These are phyloP conservation scores for Heliconius erato DNA, from an alignment of 2,888 invertebrate genomes.

Conservation along the genomic window DNA sequence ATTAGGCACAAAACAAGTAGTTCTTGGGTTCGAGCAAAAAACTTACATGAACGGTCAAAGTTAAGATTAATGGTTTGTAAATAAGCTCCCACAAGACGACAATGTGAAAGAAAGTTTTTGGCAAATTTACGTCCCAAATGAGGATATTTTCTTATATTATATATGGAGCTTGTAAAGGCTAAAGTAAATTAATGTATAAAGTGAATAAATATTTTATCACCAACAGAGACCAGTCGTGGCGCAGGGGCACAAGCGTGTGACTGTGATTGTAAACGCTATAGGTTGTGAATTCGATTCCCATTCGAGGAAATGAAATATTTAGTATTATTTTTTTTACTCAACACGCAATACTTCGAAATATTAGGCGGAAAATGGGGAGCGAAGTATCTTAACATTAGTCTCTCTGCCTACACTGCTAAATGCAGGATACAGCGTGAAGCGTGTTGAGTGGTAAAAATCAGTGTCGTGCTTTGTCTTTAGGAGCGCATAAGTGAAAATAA, in stretches of 20 bases:
- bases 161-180: neutral
- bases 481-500: no score
- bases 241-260: no score
- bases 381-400: neutral
- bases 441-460: no score
- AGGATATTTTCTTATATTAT: slow-evolving; percentile 16
- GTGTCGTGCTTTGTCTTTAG: no score
- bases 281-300: no score
- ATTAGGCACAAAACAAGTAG: slow-evolving; percentile 8
- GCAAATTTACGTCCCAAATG: neutral
- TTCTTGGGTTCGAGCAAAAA: slow-evolving; percentile 18
- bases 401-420: neutral
- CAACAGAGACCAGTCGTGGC: no score
- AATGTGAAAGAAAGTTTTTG: slow-evolving; percentile 28
- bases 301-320: no score
- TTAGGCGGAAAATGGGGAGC: neutral
- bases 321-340: no score
- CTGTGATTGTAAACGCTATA: no score
- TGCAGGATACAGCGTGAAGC: neutral
- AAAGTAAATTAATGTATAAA: no score
- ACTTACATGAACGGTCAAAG: slow-evolving; percentile 49
- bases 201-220: no score
- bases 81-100: slow-evolving; percentile 47
- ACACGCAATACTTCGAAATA: no score
- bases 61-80: slow-evolving; percentile 54